Percentiles rank a stretch among this genome's conserved stretches.
phyloP scores from a whole-genome alignment of 1,140 invertebrate genomes.

The Armadillidium nasatum region DNA sequence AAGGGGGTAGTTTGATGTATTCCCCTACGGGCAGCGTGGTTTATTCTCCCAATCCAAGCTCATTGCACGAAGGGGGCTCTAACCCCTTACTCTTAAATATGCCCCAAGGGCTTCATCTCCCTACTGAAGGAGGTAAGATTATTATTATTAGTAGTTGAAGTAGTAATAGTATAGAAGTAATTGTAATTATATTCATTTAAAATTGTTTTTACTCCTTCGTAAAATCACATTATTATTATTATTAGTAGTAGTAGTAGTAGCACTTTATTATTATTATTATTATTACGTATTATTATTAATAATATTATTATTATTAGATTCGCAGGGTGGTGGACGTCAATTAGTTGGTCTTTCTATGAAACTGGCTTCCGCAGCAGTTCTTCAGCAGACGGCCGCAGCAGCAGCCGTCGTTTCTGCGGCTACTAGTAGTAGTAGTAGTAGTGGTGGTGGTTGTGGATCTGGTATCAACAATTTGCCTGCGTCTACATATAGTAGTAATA shows the following conservation, averaged over 20 bases:
- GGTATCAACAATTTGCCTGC: too few relatives aligned
- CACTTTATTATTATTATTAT: not conserved
- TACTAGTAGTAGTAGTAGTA: not conserved
- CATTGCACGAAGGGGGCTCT: not conserved
- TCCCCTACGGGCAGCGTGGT: not conserved
- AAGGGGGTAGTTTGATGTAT: not conserved
- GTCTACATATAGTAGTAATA: too few relatives aligned
- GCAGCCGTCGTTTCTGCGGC: not conserved
- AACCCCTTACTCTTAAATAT: not conserved
- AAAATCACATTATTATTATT: not conserved
- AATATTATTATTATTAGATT: too few relatives aligned
- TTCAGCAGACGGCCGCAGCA: not conserved
- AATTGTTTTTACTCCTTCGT: too few relatives aligned
- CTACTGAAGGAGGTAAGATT: not conserved
- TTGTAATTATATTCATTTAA: too few relatives aligned
- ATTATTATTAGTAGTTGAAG: not conserved
- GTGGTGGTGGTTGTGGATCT: too few relatives aligned
- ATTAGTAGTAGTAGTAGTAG: not conserved
- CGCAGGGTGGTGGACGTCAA: not conserved
- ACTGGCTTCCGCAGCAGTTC: not conserved
- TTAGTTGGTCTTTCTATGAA: not conserved
- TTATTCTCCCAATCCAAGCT: conserved; percentile 4
- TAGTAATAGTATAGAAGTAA: not conserved
- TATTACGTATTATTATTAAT: too few relatives aligned
- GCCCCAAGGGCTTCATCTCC: not conserved